These are phyloP conservation scores for Rhinoderma darwinii DNA, from an alignment of 2,113 vertebrate genomes.

Conservation along the genomic window DNA sequence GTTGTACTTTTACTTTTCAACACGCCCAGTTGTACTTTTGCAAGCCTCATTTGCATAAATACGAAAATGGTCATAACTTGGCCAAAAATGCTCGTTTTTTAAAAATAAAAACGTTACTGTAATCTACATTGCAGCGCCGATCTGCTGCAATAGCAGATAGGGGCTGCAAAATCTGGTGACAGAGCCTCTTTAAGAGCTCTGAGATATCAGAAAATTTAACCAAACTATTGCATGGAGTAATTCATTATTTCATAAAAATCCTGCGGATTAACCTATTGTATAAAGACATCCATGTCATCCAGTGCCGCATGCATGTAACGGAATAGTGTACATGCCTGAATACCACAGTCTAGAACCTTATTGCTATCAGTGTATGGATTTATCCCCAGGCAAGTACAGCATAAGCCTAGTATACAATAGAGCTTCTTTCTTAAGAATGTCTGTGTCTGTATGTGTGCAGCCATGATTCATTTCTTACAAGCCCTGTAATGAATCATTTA, in stretches of 20 bases:
- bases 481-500: constrained; percentile 13
- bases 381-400: constrained; percentile 37
- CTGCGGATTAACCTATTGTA: background rate
- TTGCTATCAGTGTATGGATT: constrained; percentile 5
- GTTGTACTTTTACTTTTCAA: no score
- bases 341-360: constrained; percentile 15
- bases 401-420: background rate
- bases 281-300: background rate
- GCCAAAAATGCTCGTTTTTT: no score
- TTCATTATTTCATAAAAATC: background rate
- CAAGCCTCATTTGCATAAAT: no score
- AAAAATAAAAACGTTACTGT: no score
- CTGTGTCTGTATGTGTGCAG: constrained; percentile 19
- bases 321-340: background rate
- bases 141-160: no score
- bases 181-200: no score
- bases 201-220: background rate
- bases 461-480: constrained; percentile 26
- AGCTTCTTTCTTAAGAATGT: constrained; percentile 4
- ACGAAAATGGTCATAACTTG: no score
- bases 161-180: no score
- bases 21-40: no score
- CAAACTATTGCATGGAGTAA: background rate
- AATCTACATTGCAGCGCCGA: no score
- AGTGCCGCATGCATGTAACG: background rate